Evolutionary conservation across 1,140 invertebrate species (phyloP).

Genomic region (Penaeus indicus): DNA sequence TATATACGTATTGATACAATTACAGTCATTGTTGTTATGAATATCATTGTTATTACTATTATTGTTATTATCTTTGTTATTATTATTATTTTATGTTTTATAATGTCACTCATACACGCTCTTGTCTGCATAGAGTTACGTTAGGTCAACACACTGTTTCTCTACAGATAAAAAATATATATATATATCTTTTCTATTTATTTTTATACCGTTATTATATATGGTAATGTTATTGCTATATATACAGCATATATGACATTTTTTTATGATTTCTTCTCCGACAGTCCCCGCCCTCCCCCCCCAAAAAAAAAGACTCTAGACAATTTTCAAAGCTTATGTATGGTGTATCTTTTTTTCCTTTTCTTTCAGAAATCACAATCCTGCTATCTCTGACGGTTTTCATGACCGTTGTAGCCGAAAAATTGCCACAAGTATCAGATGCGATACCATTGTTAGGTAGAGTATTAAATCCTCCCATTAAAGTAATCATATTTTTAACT

Average conservation of each 20-base stretch:
- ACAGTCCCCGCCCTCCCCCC: conserved; percentile 22
- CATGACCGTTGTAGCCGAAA: conserved; percentile 78
- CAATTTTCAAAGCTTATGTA: conserved; percentile 52
- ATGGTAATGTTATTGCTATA: not conserved
- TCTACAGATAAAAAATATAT: no score
- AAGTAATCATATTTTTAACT: conserved; percentile 41
- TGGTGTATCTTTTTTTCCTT: conserved; percentile 59
- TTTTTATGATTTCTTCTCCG: conserved; percentile 20
- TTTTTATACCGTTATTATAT: not conserved
- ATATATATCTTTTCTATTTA: no score
- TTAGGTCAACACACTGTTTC: no score
- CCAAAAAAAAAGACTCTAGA: conserved; percentile 20
- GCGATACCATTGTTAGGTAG: conserved; percentile 92
- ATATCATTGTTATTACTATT: no score
- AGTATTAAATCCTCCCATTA: conserved; percentile 55
- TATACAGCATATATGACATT: conserved; percentile 27
- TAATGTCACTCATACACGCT: no score
- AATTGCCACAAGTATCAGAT: conserved; percentile 78
- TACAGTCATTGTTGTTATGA: no score
- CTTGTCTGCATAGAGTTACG: no score
- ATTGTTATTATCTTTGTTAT: no score
- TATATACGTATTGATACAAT: no score
- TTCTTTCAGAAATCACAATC: conserved; percentile 78
- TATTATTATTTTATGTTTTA: no score
- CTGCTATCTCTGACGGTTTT: conserved; percentile 81